Evolutionary conservation across 2,888 invertebrate species (phyloP), one percentile per base, ranked within the genome.

Genomic region (Ochropleura leucogaster): DNA sequence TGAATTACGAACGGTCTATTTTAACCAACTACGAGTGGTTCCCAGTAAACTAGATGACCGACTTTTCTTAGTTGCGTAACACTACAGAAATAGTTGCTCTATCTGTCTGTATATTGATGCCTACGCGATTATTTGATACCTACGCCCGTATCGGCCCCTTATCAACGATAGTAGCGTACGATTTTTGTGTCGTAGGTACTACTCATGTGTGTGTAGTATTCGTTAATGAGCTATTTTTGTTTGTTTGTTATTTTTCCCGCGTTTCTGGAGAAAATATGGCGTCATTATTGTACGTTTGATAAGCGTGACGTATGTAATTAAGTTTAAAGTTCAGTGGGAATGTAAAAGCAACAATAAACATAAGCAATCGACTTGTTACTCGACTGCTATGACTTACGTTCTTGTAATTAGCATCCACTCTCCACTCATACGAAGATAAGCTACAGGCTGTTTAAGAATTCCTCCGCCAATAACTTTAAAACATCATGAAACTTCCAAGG

Each of bases 61-160:
- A 95, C 90, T 94, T 95, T 93, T 90, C 87, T 84, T 81, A 87
- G 90, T 95, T 95, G 91, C 92, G 94, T 93, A 95, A 95, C 88
- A 85, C 84, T 83, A 90, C 92, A 89, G 89, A 94, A 95, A 95
- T 94, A 94, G 71, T 71, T 10, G 44, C 20, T 71, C 20, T 71
- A 46, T 80, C 63, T 75, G 82, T 71, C 70, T 59, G 57, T 72
- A 51, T 71, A 68, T 49, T 68, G 81, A 84, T 71, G 49, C 62
- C 42, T 78, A 77, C 49, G 49, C 68, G 57, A 84, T 79, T 74
- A 69, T 69, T 73, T 44, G 18, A 63, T 80, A 84, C 71, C 49
- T 64, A 64, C 68, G 20, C 44, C n/a, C 64, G 64, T 82, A 84
- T 81, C 67, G 53, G 16, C 14, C 7, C 53, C 64, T 69, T 81